Percentiles rank a stretch among this genome's conserved stretches.
phyloP scores from a whole-genome alignment of 1,140 invertebrate genomes.

The Phocides pigmalion region DNA sequence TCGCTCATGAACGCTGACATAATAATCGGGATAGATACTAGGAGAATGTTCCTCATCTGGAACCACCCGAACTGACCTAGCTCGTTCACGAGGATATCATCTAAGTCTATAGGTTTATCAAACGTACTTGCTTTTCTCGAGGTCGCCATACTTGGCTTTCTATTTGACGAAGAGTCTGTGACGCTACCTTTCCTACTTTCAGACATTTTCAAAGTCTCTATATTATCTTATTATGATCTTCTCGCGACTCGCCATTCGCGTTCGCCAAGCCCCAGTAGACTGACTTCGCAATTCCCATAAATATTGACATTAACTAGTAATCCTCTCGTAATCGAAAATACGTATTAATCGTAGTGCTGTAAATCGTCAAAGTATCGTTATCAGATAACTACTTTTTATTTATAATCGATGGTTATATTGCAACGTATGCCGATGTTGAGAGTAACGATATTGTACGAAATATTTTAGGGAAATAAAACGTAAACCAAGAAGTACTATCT shows the following conservation, averaged over 20 bases:
- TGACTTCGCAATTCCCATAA: constrained; percentile 7
- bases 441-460: too few species aligned
- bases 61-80: constrained; percentile 55
- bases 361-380: neutral
- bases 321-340: too few species aligned
- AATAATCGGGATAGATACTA: too few species aligned
- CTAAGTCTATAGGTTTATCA: constrained; percentile 47
- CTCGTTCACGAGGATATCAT: constrained; percentile 56
- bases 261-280: neutral
- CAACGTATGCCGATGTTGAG: too few species aligned
- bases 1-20: neutral
- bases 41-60: neutral
- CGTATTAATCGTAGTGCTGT: neutral
- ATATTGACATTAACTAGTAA: constrained; percentile 8
- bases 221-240: neutral
- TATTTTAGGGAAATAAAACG: too few species aligned
- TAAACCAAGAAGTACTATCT: too few species aligned
- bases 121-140: constrained; percentile 12
- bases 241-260: neutral
- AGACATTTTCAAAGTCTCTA: neutral
- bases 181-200: neutral
- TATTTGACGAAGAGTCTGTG: neutral
- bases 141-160: neutral
- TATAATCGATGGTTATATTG: neutral
- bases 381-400: constrained; percentile 14